Evolutionary conservation across 53 echinoderm and acorn worm species (phyloP).

Genomic region (Patiria pectinifera): DNA sequence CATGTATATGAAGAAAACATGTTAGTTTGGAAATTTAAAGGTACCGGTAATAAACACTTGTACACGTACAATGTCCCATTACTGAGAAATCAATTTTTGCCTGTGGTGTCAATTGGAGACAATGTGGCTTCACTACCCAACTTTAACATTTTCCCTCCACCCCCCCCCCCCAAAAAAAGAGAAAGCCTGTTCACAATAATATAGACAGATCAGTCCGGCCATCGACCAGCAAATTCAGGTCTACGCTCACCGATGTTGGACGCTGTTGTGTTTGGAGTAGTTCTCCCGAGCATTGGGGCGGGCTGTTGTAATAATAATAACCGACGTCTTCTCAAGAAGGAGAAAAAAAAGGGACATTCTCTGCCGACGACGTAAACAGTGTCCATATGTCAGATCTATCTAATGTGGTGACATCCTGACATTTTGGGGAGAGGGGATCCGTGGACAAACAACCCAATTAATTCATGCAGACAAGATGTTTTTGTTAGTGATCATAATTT

Average conservation of each 20-base stretch:
- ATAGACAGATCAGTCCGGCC: background rate
- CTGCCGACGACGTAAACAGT: background rate
- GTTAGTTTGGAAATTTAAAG: too few species aligned
- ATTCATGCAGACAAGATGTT: background rate
- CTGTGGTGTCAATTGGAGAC: too few species aligned
- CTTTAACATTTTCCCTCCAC: too few species aligned
- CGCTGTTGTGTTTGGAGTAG: background rate
- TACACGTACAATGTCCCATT: too few species aligned
- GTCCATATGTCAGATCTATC: background rate
- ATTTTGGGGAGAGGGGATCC: background rate
- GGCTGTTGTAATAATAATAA: conserved; percentile 1
- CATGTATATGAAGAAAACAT: too few species aligned
- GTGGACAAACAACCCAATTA: background rate
- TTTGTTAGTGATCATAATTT: background rate
- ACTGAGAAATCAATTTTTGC: too few species aligned
- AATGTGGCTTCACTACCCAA: too few species aligned
- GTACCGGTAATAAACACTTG: too few species aligned
- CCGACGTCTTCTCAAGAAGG: background rate
- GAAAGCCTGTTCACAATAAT: background rate
- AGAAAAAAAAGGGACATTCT: background rate
- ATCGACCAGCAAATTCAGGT: background rate
- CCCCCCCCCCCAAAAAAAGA: too few species aligned
- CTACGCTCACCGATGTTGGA: background rate
- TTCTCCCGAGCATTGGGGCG: background rate
- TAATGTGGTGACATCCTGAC: background rate